Evolutionary conservation across 2,113 vertebrate species (phyloP).

Genomic region (Nerophis ophidion): DNA sequence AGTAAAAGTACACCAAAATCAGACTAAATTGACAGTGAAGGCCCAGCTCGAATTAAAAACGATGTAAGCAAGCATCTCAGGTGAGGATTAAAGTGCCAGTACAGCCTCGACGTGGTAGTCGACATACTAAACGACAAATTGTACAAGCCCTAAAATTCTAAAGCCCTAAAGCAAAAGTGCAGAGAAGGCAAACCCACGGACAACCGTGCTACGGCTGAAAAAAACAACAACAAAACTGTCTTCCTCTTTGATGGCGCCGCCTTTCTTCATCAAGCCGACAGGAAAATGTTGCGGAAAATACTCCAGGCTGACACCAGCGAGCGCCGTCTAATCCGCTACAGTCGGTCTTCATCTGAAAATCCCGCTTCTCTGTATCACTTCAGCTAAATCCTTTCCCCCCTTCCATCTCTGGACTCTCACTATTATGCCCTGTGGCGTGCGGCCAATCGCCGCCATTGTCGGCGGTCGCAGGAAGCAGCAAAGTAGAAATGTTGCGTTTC

Average conservation of each 20-base stretch:
- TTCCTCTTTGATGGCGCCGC: slow-evolving; percentile 16
- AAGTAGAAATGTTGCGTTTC: too few species aligned
- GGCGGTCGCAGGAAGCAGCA: not conserved
- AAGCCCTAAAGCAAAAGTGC: slow-evolving; percentile 42
- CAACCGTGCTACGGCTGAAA: slow-evolving; percentile 10
- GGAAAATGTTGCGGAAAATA: slow-evolving; percentile 56
- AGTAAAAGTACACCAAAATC: too few species aligned
- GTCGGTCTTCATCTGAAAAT: slow-evolving; percentile 55
- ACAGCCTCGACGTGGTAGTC: not conserved
- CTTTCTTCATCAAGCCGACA: slow-evolving; percentile 51
- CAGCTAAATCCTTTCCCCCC: slow-evolving; percentile 53
- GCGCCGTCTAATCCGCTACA: slow-evolving; percentile 52
- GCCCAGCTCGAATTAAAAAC: too few species aligned
- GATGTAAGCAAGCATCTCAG: not conserved
- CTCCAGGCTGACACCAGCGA: slow-evolving; percentile 50
- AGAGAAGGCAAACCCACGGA: slow-evolving; percentile 28
- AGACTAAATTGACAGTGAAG: too few species aligned
- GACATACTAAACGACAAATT: not conserved
- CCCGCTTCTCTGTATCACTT: slow-evolving; percentile 45
- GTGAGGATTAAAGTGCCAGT: not conserved
- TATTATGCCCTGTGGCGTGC: slow-evolving; percentile 41
- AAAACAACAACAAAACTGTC: slow-evolving; percentile 5
- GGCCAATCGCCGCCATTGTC: slow-evolving; percentile 41
- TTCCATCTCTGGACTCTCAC: slow-evolving; percentile 54
- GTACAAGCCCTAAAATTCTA: slow-evolving; percentile 18